phyloP scores from a whole-genome alignment of 2,888 invertebrate species.

The Anoplius nigerrimus region DNA sequence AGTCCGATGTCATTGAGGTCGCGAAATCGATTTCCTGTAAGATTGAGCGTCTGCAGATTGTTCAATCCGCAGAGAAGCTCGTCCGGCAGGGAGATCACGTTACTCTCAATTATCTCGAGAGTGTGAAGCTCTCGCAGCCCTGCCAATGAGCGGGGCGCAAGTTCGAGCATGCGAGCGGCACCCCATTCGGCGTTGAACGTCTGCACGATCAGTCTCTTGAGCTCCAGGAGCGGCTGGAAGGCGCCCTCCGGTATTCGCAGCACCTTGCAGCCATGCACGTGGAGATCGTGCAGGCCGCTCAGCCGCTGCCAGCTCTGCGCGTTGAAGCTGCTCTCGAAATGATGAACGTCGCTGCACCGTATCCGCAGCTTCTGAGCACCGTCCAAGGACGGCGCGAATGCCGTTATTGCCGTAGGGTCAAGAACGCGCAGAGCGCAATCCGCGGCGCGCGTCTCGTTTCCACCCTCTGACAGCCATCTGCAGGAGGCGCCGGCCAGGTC shows the following conservation, averaged over 20 bases:
- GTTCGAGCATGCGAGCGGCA: constrained; percentile 84
- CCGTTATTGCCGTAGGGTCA: constrained; percentile 76
- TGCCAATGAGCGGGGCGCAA: constrained; percentile 83
- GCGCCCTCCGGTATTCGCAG: constrained; percentile 85
- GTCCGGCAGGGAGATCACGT: constrained; percentile 87
- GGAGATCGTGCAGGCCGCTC: constrained; percentile 84
- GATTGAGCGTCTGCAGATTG: constrained; percentile 88
- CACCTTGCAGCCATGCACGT: constrained; percentile 87
- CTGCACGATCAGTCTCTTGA: constrained; percentile 86
- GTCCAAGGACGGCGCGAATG: constrained; percentile 78
- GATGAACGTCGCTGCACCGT: constrained; percentile 85
- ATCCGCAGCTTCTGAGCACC: constrained; percentile 84
- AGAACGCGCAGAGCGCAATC: constrained; percentile 77
- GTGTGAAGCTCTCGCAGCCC: constrained; percentile 88
- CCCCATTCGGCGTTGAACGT: constrained; percentile 89
- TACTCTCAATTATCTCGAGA: constrained; percentile 89
- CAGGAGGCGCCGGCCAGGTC: constrained; percentile 68
- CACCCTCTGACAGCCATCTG: constrained; percentile 78
- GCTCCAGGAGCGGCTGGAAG: constrained; percentile 87
- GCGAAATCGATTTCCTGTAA: constrained; percentile 89
- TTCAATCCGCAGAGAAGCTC: constrained; percentile 87
- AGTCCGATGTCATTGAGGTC: constrained; percentile 87
- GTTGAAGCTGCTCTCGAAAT: constrained; percentile 86
- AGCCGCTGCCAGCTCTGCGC: constrained; percentile 84
- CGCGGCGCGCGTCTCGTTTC: constrained; percentile 77